phyloP scores from a whole-genome alignment of 2,888 invertebrate species.

The Cyrtodaria siliqua region DNA sequence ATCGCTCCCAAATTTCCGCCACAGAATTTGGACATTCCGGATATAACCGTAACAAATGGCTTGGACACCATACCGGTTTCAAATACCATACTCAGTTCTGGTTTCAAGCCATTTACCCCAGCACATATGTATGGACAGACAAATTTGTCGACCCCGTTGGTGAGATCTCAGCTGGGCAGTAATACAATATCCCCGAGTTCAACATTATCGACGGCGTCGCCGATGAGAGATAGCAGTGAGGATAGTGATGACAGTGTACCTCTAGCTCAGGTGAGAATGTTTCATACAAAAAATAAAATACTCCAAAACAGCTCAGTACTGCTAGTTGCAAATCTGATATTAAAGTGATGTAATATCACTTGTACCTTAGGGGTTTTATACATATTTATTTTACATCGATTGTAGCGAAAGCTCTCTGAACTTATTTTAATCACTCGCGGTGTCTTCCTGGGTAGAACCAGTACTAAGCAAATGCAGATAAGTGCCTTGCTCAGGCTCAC shows the following conservation, averaged over 20 bases:
- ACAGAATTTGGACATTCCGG: slow-evolving; percentile 84
- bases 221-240: slow-evolving; percentile 91
- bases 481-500: no score
- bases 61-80: slow-evolving; percentile 41
- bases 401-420: no score
- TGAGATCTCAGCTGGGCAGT: slow-evolving; percentile 75
- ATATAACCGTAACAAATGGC: slow-evolving; percentile 79
- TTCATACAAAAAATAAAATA: no score
- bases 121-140: slow-evolving; percentile 40
- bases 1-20: slow-evolving; percentile 86
- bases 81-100: slow-evolving; percentile 18
- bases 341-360: no score
- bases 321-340: no score
- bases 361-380: no score
- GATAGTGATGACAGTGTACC: slow-evolving; percentile 92
- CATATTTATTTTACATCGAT: no score
- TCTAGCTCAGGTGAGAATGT: slow-evolving; percentile 81
- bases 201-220: slow-evolving; percentile 84
- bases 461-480: no score
- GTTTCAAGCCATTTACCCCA: slow-evolving; percentile 31
- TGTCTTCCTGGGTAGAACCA: no score
- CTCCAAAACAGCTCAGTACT: no score
- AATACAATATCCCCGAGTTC: slow-evolving; percentile 41
- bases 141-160: slow-evolving; percentile 84
- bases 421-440: no score